Base-by-base conservation (phyloP, 2,888 invertebrate species). In the Lepidochrysops patricia region DNA sequence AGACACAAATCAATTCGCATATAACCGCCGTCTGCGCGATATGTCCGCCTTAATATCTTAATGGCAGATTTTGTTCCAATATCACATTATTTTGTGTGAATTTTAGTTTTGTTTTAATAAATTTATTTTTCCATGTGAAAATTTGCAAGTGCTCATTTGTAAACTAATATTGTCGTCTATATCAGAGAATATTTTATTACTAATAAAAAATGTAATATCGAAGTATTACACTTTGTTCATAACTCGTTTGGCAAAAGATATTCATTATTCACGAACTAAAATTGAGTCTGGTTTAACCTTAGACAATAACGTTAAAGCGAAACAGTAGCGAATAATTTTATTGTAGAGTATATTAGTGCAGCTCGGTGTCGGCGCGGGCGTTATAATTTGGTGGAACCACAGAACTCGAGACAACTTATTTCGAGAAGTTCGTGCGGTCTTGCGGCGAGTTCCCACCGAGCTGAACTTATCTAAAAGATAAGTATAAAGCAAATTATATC, bases 1-100 rank as follows among this genome's bases (percentile, higher is more conserved):
- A 72, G 66, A 70, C 77, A 79, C 79, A 79, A 79, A 78, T 81
- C 79, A 79, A 69, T 68, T 60, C 65, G 71, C 73, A 72, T 63
- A 61, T 57, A 58, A 52, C 48, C 49, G 15, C 57, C 37, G 57
- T 15, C 13, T 27, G 27, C 43, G 15, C 7, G 57, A 13, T 37
- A 35, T 37, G 15, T 54, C 54, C 57, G 13, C 26, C 37, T 43
- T 26, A 26, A 27, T 57, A 43, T 57, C 43, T 57, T 27, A 54
- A 54, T 54, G 29, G 54, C 54, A 15, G 27, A 19, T 19, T 54
- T 32, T 50, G 26, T 50, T 26, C 50, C 50, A 37, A 37, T 37
- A 50, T 26, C 2, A 13, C 26, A 26, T 50, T 49, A 9, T 6
- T 26, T 50, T 50, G 26, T 43, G 19, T 43, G 43, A 43, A 43